Evolutionary conservation across 2,113 vertebrate species (phyloP).

Genomic region (Clarias batrachus): DNA sequence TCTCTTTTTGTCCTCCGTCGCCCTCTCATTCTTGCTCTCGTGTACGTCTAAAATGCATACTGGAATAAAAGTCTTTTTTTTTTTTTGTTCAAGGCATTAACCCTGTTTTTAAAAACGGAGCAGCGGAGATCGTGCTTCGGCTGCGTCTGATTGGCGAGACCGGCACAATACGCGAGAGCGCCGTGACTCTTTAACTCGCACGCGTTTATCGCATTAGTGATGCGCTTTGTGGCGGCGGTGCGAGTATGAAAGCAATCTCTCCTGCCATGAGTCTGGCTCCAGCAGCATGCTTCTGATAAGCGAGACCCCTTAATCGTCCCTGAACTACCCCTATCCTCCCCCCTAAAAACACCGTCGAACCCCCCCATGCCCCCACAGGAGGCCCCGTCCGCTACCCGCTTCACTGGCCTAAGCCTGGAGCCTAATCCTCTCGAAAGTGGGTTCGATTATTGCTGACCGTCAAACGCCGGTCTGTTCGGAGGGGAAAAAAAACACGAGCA

Average conservation of each 20-base stretch:
- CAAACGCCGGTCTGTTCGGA: conserved; percentile 85
- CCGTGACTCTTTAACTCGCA: conserved; percentile 88
- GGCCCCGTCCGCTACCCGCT: conserved; percentile 91
- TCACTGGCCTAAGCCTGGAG: conserved; percentile 99
- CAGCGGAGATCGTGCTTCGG: conserved; percentile 86
- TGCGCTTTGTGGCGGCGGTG: conserved; percentile 92
- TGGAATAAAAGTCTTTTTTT: conserved; percentile 56
- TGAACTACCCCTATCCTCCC: conserved; percentile 40
- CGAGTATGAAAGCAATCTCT: conserved; percentile 96
- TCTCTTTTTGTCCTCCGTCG: conserved; percentile 19
- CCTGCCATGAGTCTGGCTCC: conserved; percentile 92
- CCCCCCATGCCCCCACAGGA: conserved; percentile 56
- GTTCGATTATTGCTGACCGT: conserved; percentile 99
- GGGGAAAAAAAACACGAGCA: not conserved
- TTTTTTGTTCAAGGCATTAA: conserved; percentile 82
- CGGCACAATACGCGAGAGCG: conserved; percentile 92
- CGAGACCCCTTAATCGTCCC: conserved; percentile 69
- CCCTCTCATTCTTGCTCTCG: conserved; percentile 41
- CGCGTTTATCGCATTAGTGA: conserved; percentile 98
- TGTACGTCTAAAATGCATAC: conserved; percentile 65
- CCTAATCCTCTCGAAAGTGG: conserved; percentile 99
- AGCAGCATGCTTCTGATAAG: conserved; percentile 98
- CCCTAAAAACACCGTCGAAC: conserved; percentile 42
- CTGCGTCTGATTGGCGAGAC: conserved; percentile 89
- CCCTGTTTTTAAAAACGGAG: conserved; percentile 83